These are phyloP conservation scores for Drosophila rufa DNA, from an alignment of 1,140 invertebrate genomes.

Conservation along the genomic window DNA sequence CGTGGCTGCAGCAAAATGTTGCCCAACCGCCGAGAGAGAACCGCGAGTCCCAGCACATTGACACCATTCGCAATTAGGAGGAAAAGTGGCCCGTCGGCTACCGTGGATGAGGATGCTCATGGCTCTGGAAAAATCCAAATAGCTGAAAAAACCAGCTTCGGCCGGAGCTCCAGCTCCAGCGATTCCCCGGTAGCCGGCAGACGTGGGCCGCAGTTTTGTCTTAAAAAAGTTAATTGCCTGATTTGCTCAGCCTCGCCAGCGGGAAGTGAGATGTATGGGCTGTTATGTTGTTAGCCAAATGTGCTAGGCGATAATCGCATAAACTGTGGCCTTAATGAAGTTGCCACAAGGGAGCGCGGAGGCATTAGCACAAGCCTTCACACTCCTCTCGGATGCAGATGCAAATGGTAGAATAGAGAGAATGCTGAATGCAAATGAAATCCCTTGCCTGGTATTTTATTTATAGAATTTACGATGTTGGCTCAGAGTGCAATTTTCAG, in stretches of 20 bases:
- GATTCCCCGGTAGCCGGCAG: slow-evolving; percentile 31
- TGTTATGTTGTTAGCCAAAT: slow-evolving; percentile 65
- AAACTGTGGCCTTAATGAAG: slow-evolving; percentile 50
- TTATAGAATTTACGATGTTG: slow-evolving; percentile 37
- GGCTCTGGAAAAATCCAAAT: slow-evolving; percentile 55
- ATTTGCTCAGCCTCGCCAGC: slow-evolving; percentile 54
- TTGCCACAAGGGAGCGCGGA: slow-evolving; percentile 11
- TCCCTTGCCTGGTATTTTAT: slow-evolving; percentile 18
- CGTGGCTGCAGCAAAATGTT: slow-evolving; percentile 46
- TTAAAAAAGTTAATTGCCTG: slow-evolving; percentile 73
- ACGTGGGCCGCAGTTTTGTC: slow-evolving; percentile 52
- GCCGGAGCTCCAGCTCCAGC: not conserved
- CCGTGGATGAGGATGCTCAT: slow-evolving; percentile 55
- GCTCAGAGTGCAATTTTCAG: slow-evolving; percentile 40
- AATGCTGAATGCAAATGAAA: slow-evolving; percentile 13
- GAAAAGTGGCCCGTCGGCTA: slow-evolving; percentile 74
- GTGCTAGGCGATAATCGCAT: slow-evolving; percentile 69
- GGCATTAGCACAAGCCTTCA: slow-evolving; percentile 1
- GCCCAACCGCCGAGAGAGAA: slow-evolving; percentile 19
- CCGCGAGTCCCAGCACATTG: slow-evolving; percentile 44
- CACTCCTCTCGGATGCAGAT: not conserved
- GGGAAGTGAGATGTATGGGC: slow-evolving; percentile 44
- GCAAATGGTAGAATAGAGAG: not conserved
- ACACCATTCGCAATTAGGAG: slow-evolving; percentile 80
- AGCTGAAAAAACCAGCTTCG: slow-evolving; percentile 68